Base-by-base conservation (phyloP, 1,140 invertebrate species). In the Coboldia fuscipes region DNA sequence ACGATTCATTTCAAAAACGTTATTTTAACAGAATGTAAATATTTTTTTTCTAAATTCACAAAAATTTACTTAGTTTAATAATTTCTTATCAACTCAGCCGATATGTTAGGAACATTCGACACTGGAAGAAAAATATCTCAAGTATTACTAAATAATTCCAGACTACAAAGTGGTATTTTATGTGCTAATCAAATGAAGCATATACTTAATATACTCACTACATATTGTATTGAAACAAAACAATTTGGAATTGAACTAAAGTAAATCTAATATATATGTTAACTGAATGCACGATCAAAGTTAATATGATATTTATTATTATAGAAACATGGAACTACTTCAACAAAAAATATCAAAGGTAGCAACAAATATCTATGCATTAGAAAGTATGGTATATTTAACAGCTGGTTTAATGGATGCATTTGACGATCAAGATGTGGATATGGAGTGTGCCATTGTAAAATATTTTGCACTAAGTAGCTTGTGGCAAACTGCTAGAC, bases 361-460 rank as follows among this genome's bases (percentile, higher is more conserved):
- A 14, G 50, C 61, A 7, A 49, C 45, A 30, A 42, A 42, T 0
- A 39, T 44, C 0, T 88, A 85, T 48, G 67, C 66, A 1, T 73
- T 83, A 59, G 82, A 88, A 47, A 77, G 75, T 44, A 70, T 78
- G 57, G 54, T 72, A 0, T 88, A 81, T 50, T 43, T 81, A 18
- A 80, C 77, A 0, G 64, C 73, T 24, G 70, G 70, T 4, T 50
- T 79, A 8, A 44, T 72, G 17, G 81, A 85, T 46, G 55, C 54
- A 10, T 74, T 72, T 38, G 56, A 71, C 8, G 55, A 71, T 35
- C 71, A 72, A 37, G 78, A 88, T 51, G 57, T 66, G 18, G 59
- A 65, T 4, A 22, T 92, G 12, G 90, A 96, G 57, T 68, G 72
- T 28, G 70, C 76, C 10, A 77, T 93, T 33, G 68, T 73, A 19